These are phyloP conservation scores for Cataglyphis albicans DNA, from an alignment of 2,888 invertebrate genomes.

Conservation along the genomic window DNA sequence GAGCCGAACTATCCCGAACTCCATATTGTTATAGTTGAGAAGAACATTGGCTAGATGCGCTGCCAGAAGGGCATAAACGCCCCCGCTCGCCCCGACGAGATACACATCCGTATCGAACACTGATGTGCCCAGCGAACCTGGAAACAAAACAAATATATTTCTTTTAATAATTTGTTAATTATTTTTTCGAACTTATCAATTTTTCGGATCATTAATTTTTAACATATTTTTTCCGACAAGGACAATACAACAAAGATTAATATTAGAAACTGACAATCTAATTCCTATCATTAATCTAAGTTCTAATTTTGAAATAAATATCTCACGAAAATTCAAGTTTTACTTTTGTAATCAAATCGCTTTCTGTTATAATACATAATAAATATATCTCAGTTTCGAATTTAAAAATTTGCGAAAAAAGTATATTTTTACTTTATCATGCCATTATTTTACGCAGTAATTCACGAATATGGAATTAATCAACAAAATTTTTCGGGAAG, in stretches of 20 bases:
- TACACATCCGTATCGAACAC: conserved; percentile 97
- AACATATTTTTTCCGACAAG: background rate
- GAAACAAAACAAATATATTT: conserved; percentile 45
- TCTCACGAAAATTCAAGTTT: conserved; percentile 3
- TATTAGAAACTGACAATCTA: background rate
- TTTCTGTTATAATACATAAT: background rate
- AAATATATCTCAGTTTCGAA: conserved; percentile 2
- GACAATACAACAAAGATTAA: conserved; percentile 10
- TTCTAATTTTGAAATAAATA: background rate
- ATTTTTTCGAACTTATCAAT: background rate
- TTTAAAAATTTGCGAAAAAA: background rate
- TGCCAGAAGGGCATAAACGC: conserved; percentile 97
- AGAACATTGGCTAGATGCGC: conserved; percentile 98
- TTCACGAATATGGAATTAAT: conserved; percentile 30
- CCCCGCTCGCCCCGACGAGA: conserved; percentile 98
- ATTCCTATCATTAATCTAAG: background rate
- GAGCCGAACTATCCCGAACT: conserved; percentile 95
- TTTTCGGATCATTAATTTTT: background rate
- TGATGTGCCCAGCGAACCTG: conserved; percentile 92
- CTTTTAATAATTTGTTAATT: conserved; percentile 28
- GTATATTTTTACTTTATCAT: background rate
- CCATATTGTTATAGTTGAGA: conserved; percentile 98
- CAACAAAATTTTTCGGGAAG: conserved; percentile 22
- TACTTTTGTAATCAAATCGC: background rate
- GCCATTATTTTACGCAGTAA: background rate